Evolutionary conservation across 2,113 vertebrate genomes (phyloP), one percentile per base, ranked within the genome.

Genomic region (Coryphaenoides rupestris): DNA sequence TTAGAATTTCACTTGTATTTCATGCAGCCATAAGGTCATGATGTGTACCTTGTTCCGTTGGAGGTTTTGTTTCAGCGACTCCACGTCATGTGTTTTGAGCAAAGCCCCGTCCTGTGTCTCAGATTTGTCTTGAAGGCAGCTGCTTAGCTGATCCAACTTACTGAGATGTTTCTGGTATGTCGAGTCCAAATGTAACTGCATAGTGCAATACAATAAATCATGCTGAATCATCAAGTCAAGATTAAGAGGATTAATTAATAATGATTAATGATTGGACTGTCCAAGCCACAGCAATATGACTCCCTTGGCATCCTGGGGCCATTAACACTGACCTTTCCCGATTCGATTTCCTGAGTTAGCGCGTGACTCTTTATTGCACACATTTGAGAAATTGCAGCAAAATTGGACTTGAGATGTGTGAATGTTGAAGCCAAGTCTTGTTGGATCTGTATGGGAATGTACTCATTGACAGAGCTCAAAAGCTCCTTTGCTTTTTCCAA

Each of bases 401-500:
- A 93, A 47, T 80, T 59, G 3, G 83, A 78, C 73, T 92, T 80
- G 40, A 97, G 75, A 57, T 62, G 78, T 60, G 81, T 55, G 71
- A 82, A 91, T 17, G 72, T 90, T 1, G 70, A 76, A 61, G 88
- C 88, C 70, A 98, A 56, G 64, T 94, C 93, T 54, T 90, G 72
- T 16, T 88, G 83, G 46, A 93, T 89, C 68, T 90, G 87, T 61
- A 58, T 79, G 16, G 92, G 89, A 83, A 93, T 68, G 74, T 87
- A 68, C 15, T 80, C 84, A 28, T 89, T 73, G 61, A 71, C 68
- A 77, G 90, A 89, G 55, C 84, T 87, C 54, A 95, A 63, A 74
- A 97, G 93, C 1, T 90, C 86, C 64, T 93, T 91, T 22, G 91
- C 89, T 83, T 90, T 73, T 17, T 86, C 87, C 88, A 95, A 68